Evolutionary conservation across 1,140 invertebrate genomes (phyloP), one percentile per base, ranked within the genome.

Genomic region (Acromyrmex echinatior): DNA sequence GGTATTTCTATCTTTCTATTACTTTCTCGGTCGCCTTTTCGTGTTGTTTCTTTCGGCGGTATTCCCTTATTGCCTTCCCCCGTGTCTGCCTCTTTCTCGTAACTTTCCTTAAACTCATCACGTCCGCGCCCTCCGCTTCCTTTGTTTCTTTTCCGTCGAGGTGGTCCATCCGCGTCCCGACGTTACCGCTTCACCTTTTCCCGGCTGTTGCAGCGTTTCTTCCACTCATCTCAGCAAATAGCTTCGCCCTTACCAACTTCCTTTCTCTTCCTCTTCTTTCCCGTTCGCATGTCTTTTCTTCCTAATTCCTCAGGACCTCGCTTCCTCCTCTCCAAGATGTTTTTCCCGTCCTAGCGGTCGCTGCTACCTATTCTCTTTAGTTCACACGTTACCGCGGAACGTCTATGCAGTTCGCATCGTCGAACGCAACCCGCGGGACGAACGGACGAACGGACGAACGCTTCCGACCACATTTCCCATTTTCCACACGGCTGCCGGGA

Each of bases 41-140:
- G 56, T 74, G 70, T 76, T 76, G 70, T 84, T 84, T 84, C 80
- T 84, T 84, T 84, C 80, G 80, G 68, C 70, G 80, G 80, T 84
- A 84, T 84, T 84, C 80, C 80, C 80, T 84, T 84, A 84, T 84
- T 84, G 80, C 70, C 80, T 84, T 84, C 56, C 53, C 80, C 25
- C 78, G 78, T 25, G 21, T 63, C 25, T 76, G 39, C 70, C 80
- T 28, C 49, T 62, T 76, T 28, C 80, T 76, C 80, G 80, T 84
- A 84, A 84, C 80, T 84, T 84, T 84, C 80, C 70, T 84, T 84
- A 76, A 74, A 84, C 80, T 84, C 80, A 84, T 84, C 80, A 84
- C 80, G 80, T 84, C 70, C 80, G 80, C 80, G 28, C 80, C 58
- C 80, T 84, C 70, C 66, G 49, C 31, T 60, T 49, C 56, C 80